phyloP scores from a whole-genome alignment of 2,113 vertebrate species.

The Gorsachius goisagi region DNA sequence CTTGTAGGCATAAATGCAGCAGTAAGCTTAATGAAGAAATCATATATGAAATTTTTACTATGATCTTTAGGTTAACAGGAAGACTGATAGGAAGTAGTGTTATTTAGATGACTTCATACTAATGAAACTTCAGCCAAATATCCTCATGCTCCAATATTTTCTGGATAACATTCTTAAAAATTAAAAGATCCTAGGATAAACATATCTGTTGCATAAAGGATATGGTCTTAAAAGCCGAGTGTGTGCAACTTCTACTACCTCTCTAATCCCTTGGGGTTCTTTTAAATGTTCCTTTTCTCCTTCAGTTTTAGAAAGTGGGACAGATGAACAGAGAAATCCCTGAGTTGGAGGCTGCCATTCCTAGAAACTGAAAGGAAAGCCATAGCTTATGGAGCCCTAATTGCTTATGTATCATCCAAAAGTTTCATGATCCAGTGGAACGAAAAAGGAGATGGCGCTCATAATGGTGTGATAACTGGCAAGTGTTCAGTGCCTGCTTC shows the following conservation, averaged over 20 bases:
- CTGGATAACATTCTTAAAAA: background rate
- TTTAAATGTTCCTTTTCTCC: background rate
- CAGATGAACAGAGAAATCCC: background rate
- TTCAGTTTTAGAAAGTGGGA: background rate
- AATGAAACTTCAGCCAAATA: background rate
- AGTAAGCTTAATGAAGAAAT: background rate
- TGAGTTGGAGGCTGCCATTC: background rate
- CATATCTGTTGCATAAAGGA: background rate
- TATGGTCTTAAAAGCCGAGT: background rate
- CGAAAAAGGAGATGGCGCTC: background rate
- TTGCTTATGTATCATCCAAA: background rate
- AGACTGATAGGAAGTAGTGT: background rate
- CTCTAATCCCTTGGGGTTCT: background rate
- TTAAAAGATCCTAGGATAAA: background rate
- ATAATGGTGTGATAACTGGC: background rate
- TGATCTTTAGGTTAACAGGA: background rate
- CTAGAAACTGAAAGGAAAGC: background rate
- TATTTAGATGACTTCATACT: background rate
- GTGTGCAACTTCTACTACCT: background rate
- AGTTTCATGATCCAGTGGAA: background rate
- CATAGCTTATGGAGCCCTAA: background rate
- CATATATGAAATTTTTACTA: background rate
- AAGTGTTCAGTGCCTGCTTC: background rate
- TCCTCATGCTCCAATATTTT: background rate
- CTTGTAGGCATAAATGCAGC: background rate